Evolutionary conservation across 1,140 invertebrate genomes (phyloP), one percentile per base, ranked within the genome.

Genomic region (Polypedilum vanderplanki): DNA sequence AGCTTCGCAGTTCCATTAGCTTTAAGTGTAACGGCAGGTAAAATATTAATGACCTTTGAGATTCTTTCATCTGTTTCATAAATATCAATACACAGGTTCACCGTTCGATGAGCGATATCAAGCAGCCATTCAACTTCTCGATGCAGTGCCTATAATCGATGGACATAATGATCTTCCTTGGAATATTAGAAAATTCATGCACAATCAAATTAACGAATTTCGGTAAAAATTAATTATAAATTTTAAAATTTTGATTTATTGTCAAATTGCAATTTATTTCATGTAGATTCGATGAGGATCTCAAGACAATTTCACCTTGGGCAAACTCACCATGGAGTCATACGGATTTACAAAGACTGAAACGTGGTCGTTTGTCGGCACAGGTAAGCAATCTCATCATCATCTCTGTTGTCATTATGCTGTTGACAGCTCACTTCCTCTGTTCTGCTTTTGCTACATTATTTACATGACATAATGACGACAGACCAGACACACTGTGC

Each of bases 81-180:
- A n/a, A n/a, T 46, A 3, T 46, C 15, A 12, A 57, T 57, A 10
- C 24, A 3, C 24, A 82, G 81, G 87, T 74, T 88, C 88, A 3
- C 87, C 88, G 1, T 85, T 89, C 75, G 87, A 88, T 78, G 88
- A 90, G 79, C 81, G 88, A 20, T 81, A 89, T 20, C 86, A 88
- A 75, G 85, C 89, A 41, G 88, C 88, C 2, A 85, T 86, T 18
- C 83, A 87, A 73, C 83, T 88, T 10, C 81, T 89, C 65, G 87
- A 89, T 79, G 87, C 88, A 83, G 86, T 88, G 75, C 88, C 88
- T 76, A 86, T 89, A 75, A 85, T 90, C 79, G 85, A 89, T 84
- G 94, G 93, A 76, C 94, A 96, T 86, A 96, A 97, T 83, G 94
- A 97, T 80, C 84, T 97, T 76, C 91, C 95, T 0, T 95, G 92